A percentile compares a stretch with the other conserved stretches of the same genome.
These are phyloP conservation scores for Platycheirus rosarum DNA, from an alignment of 2,888 invertebrate genomes.

Conservation along the genomic window DNA sequence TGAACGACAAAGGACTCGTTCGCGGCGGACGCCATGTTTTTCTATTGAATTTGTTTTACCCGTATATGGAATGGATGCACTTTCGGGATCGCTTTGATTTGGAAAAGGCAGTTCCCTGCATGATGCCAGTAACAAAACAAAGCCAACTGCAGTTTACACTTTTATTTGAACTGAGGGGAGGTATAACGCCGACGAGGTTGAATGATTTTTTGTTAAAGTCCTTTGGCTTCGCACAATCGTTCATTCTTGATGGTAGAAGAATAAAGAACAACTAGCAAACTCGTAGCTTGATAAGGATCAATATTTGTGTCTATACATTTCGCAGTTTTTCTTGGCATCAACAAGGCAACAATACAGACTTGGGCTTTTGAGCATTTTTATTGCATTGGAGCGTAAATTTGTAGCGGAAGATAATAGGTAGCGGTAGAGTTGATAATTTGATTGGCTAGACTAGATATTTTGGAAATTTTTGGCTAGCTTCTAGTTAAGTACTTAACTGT, in stretches of 20 bases:
- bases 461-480: conserved; percentile 16
- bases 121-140: conserved; percentile 44
- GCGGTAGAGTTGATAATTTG: conserved; percentile 57
- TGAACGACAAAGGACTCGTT: conserved; percentile 64
- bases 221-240: conserved; percentile 44
- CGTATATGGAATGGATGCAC: conserved; percentile 52
- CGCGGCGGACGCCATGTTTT: conserved; percentile 18
- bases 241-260: conserved; percentile 1
- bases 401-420: conserved; percentile 10
- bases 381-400: conserved; percentile 12
- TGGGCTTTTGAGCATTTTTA: conserved; percentile 34
- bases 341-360: conserved; percentile 24
- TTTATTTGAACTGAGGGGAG: neutral
- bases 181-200: neutral
- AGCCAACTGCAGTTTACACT: conserved; percentile 55
- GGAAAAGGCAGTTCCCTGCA: neutral
- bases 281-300: conserved; percentile 58
- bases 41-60: conserved; percentile 56
- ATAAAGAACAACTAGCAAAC: conserved; percentile 43
- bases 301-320: conserved; percentile 51
- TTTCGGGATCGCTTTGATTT: conserved; percentile 64
- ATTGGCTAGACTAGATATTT: conserved; percentile 64
- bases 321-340: conserved; percentile 45
- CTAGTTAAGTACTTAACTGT: neutral
- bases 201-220: neutral